Evolutionary conservation across 2,888 invertebrate species (phyloP).

Genomic region (Prenolepis imparis): DNA sequence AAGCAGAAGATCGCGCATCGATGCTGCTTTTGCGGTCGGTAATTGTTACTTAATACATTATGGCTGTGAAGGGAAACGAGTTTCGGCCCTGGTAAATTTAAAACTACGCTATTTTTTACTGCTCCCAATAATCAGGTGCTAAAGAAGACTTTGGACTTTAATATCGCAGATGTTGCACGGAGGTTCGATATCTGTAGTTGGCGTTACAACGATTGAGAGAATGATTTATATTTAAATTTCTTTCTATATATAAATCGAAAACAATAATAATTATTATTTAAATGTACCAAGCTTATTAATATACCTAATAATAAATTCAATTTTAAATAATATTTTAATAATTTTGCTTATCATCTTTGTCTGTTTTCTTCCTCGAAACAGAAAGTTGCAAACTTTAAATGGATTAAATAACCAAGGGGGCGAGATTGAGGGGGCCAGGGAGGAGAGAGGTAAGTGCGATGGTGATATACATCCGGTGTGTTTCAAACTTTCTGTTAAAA

Average conservation of each 20-base stretch:
- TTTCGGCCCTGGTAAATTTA: slow-evolving; percentile 35
- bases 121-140: slow-evolving; percentile 46
- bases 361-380: not conserved
- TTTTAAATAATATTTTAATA: not conserved
- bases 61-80: slow-evolving; percentile 51
- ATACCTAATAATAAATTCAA: too few relatives aligned
- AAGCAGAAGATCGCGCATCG: slow-evolving; percentile 19
- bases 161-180: not conserved
- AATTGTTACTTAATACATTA: slow-evolving; percentile 55
- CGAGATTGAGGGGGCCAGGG: not conserved
- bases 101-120: slow-evolving; percentile 39
- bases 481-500: slow-evolving; percentile 30
- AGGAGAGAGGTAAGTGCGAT: not conserved
- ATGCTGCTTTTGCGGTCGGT: slow-evolving; percentile 34
- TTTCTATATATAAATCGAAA: not conserved
- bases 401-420: not conserved
- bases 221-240: not conserved
- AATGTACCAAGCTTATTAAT: not conserved
- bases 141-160: slow-evolving; percentile 25
- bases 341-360: not conserved
- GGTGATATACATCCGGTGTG: not conserved
- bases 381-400: not conserved
- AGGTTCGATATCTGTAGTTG: not conserved
- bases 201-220: not conserved
- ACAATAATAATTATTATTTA: not conserved